Conservation (phyloP, 2,888 invertebrate species). For the Steromphala cineraria region DNA sequence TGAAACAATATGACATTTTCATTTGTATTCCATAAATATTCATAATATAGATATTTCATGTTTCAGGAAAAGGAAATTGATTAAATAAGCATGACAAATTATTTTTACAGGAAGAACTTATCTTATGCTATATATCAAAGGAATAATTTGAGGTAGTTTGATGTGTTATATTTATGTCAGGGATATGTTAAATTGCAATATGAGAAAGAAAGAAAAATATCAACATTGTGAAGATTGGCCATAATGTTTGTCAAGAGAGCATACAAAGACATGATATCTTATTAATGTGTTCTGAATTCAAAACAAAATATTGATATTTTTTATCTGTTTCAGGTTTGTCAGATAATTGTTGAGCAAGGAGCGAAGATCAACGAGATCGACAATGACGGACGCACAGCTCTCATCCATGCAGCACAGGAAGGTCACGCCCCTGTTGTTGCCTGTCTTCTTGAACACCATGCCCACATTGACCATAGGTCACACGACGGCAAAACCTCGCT, state of each 20-base stretch:
- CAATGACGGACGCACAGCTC: slow-evolving; percentile 75
- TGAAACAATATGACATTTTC: too few species aligned
- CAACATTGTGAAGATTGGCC: too few species aligned
- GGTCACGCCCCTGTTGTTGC: slow-evolving; percentile 68
- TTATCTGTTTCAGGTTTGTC: slow-evolving; percentile 69
- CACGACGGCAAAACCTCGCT: slow-evolving; percentile 80
- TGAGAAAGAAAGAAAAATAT: too few species aligned
- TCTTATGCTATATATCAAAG: too few species aligned
- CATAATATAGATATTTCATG: too few species aligned
- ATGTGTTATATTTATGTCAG: too few species aligned
- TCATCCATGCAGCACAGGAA: slow-evolving; percentile 87
- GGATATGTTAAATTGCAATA: too few species aligned
- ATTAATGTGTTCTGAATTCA: background rate
- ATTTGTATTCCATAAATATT: too few species aligned
- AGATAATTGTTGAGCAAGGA: slow-evolving; percentile 73
- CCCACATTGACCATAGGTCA: slow-evolving; percentile 81
- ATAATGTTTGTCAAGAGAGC: background rate
- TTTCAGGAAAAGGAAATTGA: too few species aligned
- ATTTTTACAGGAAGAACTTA: too few species aligned
- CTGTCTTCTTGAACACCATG: slow-evolving; percentile 61
- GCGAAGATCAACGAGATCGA: slow-evolving; percentile 76
- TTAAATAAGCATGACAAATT: too few species aligned
- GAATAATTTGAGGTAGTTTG: too few species aligned
- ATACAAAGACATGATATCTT: background rate
- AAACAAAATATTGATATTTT: background rate